These are phyloP conservation scores for Urocolius indicus DNA, from an alignment of 2,113 vertebrate species.

Conservation along the genomic window DNA sequence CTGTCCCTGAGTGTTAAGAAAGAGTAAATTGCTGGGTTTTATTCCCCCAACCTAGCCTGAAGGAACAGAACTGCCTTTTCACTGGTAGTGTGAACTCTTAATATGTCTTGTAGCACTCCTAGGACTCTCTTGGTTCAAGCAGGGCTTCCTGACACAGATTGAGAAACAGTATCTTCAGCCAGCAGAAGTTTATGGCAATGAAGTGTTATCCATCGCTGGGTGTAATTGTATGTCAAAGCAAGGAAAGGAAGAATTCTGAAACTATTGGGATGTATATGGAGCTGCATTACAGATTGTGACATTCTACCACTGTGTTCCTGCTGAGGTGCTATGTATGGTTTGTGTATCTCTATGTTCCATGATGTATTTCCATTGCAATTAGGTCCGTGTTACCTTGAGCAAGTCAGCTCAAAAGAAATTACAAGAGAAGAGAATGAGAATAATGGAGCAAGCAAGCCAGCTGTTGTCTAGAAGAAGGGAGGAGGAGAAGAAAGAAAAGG, in stretches of 20 bases:
- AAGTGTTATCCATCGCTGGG: background rate
- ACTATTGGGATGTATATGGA: too few species aligned
- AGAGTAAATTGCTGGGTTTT: background rate
- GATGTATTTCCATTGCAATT: background rate
- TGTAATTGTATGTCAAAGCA: background rate
- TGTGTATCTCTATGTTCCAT: background rate
- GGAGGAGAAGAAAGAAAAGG: background rate
- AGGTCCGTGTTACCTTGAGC: slow-evolving; percentile 64
- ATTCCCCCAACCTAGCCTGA: background rate
- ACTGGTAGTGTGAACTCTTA: background rate
- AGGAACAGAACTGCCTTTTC: background rate
- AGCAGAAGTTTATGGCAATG: background rate
- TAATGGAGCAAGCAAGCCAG: background rate
- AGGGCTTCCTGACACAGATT: background rate
- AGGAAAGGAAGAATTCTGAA: background rate
- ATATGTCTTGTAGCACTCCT: background rate
- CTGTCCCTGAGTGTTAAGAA: background rate
- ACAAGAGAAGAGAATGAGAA: slow-evolving; percentile 42
- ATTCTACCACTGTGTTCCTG: background rate
- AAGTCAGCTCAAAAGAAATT: slow-evolving; percentile 73
- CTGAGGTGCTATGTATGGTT: background rate
- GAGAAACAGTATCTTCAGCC: background rate
- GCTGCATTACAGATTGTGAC: background rate
- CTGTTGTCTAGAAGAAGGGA: background rate
- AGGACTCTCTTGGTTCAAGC: background rate